Percentiles rank a stretch among this genome's conserved stretches.
phyloP scores from a whole-genome alignment of 92 coral and sea anemone genomes.

The Siderastrea siderea region DNA sequence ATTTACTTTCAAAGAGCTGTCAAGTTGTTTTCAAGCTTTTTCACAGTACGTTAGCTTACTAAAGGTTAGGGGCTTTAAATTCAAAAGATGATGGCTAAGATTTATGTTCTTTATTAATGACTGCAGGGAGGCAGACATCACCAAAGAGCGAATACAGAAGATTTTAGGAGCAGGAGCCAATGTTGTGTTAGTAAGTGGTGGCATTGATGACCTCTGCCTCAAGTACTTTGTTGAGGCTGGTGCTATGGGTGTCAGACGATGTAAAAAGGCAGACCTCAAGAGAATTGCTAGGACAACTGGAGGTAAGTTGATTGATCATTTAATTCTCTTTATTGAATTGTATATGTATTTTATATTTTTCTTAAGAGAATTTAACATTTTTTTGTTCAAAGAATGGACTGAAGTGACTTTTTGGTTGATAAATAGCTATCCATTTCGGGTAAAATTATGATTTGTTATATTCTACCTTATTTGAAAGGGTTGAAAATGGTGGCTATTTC shows the following conservation, averaged over 20 bases:
- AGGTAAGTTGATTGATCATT: constrained; percentile 57
- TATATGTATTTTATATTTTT: background rate
- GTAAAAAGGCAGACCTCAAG: constrained; percentile 96
- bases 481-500: no score
- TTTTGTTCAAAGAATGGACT: no score
- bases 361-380: no score
- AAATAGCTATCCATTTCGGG: no score
- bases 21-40: no score
- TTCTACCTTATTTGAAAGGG: no score
- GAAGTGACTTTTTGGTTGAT: no score
- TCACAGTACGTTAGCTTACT: background rate
- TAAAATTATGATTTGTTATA: no score
- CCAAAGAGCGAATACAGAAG: constrained; percentile 95
- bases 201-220: constrained; percentile 96
- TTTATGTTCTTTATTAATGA: background rate
- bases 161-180: constrained; percentile 95
- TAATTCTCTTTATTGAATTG: no score
- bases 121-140: constrained; percentile 90
- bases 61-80: background rate
- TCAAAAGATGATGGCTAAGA: background rate
- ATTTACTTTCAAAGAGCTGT: background rate
- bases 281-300: constrained; percentile 98
- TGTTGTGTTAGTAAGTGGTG: constrained; percentile 95
- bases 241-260: constrained; percentile 96
- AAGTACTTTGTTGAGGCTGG: constrained; percentile 99